Conservation (phyloP, 2,113 vertebrate genomes). For the Maccullochella peelii region DNA sequence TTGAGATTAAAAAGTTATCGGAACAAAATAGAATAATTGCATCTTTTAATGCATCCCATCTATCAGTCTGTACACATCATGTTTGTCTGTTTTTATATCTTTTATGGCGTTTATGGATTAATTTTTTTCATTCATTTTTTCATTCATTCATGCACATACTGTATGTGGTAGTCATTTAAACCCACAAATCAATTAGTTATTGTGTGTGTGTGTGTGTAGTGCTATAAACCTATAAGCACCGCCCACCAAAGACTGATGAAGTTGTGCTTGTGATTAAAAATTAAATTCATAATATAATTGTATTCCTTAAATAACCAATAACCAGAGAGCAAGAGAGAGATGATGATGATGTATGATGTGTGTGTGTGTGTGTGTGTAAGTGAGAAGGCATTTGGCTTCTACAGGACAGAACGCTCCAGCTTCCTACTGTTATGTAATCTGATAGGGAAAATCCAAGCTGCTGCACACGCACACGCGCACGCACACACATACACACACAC, state of each 20-base stretch:
- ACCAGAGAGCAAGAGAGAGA: not conserved
- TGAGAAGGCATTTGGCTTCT: slow-evolving; percentile 66
- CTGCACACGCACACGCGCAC: slow-evolving; percentile 4
- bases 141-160: not conserved
- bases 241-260: not conserved
- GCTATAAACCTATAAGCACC: not conserved
- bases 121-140: too few relatives aligned
- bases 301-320: slow-evolving; percentile 4
- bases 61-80: not conserved
- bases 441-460: slow-evolving; percentile 84
- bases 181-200: not conserved
- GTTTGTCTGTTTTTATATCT: not conserved
- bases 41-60: not conserved
- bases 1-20: not conserved
- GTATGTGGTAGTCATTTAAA: not conserved
- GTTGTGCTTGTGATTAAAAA: slow-evolving; percentile 15
- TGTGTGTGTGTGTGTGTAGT: not conserved
- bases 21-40: not conserved
- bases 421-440: slow-evolving; percentile 85
- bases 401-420: slow-evolving; percentile 76
- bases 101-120: too few relatives aligned
- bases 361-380: slow-evolving; percentile 20
- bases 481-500: slow-evolving; percentile 34
- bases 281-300: not conserved
- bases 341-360: slow-evolving; percentile 13